Evolutionary conservation across 2,797 vertebrate species (phyloP), one percentile per base, ranked within the genome.

Genomic region (Xenops minutus): DNA sequence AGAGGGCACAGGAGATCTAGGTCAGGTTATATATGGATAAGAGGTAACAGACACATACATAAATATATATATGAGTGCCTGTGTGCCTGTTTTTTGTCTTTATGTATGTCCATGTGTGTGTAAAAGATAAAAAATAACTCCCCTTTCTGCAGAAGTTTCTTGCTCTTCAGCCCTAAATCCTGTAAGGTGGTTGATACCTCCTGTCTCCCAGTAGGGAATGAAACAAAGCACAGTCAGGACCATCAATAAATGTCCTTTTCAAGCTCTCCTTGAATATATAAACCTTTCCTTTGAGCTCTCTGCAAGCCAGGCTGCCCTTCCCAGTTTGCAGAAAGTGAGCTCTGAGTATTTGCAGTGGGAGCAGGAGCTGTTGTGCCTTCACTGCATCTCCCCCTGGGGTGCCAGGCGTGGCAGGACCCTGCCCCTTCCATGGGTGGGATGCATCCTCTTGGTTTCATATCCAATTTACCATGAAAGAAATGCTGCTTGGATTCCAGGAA

Each of bases 321-420:
- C 16, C 43, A 18, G 2, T 62, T 7, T 41, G 34, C 14, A 39
- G 67, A 15, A 41, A 34, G 32, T 4, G 44, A 64, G n/a, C 22
- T 23, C 29, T 64, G 10, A 56, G 3, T n/a, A 6, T 26, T 26
- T 83, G n/a, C 55, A 46, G 5, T 22, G 69, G 64, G 29, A 14
- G 24, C 19, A 13, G 44, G 67, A 36, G 46, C 17, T 27, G 44
- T 22, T 49, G 23, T n/a, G 14, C 9, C 0, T 66, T 85, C n/a
- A 18, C 19, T 6, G 0, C 30, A 7, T 20, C 17, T 6, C 43
- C 52, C 56, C 17, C 0, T 6, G 17, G 23, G 2, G 29, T 14
- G 64, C 34, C 21, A 18, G 49, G 49, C 14, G 14, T 3, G 14
- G 14, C 75, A 22, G 51, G 76, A 9, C 39, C 21, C 0, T 2